Base-by-base conservation (phyloP, 2,797 vertebrate genomes). In the Malurus splendens region DNA sequence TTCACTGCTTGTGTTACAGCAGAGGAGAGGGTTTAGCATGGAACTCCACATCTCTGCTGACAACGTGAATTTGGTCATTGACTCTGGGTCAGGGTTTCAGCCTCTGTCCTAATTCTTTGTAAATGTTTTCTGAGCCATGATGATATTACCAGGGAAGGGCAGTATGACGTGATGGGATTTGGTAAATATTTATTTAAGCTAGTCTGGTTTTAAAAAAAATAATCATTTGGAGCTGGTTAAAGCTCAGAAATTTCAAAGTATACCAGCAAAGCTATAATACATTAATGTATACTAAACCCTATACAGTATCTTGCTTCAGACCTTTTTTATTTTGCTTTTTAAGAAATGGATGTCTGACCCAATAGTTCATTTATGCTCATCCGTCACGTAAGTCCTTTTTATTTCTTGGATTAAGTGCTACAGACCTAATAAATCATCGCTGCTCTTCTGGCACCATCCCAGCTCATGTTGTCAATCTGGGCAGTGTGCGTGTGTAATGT, bases 351-450 rank as follows among this genome's bases (percentile, higher is more conserved):
- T 70, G 79, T 91, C 90, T 96, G 82, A 94, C 74, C 62, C 36
- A 11, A 84, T 71, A 86, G 82, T 87, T 85, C 75, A 92, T 78
- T 44, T 93, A 72, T 44, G 27, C 59, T 92, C 82, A 93, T 94
- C 55, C 17, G 65, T 91, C 82, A 93, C 8, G 17, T 15, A 87
- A 94, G 82, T 89, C 72, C 73, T 87, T 87, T 95, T 92, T 90
- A 94, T 90, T 93, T 94, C 72, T 84, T 79, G 93, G 78, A 93
- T 94, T 94, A 95, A 86, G 91, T 76, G 85, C 87, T 92, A 70
- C 82, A 95, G 88, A 84, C 87, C 41, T 68, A 90, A 78, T 93
- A 92, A 94, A 94, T 95, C 81, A 90, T 87, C 8, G 45, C 76
- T 93, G 91, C 77, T 95, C 86, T 51, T 82, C 44, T 73, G 92